Percentiles rank a stretch among this genome's conserved stretches.
Conservation (phyloP, 2,888 invertebrate species). For the Plebejus argus region DNA sequence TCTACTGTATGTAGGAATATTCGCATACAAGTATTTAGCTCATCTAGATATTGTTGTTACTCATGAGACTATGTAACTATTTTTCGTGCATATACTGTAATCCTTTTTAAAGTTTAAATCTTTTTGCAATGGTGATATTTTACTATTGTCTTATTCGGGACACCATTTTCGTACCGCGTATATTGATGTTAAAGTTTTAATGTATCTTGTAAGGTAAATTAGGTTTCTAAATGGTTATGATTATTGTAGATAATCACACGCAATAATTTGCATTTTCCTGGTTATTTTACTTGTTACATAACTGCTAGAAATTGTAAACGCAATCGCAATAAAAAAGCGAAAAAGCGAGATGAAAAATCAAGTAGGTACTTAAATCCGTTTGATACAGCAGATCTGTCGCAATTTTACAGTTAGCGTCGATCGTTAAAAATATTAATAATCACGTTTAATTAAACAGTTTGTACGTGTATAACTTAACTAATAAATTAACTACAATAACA, state of each 20-base stretch:
- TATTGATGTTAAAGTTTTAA: constrained; percentile 56
- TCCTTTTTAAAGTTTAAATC: constrained; percentile 71
- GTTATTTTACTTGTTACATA: constrained; percentile 23
- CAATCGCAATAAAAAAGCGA: too few species aligned
- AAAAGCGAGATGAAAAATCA: too few species aligned
- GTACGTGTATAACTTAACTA: neutral
- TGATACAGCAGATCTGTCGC: neutral
- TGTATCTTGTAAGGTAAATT: constrained; percentile 58
- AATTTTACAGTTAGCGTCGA: neutral
- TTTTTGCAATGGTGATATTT: constrained; percentile 75
- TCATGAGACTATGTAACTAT: constrained; percentile 75
- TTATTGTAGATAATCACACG: constrained; percentile 32
- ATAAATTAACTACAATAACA: neutral
- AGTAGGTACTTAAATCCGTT: neutral
- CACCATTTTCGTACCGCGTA: constrained; percentile 49
- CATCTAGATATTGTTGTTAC: constrained; percentile 64
- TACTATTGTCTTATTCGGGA: constrained; percentile 58
- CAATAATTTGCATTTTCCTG: constrained; percentile 34
- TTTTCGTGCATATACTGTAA: constrained; percentile 81
- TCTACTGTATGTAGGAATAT: constrained; percentile 41
- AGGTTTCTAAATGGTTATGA: constrained; percentile 41
- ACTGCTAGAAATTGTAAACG: too few species aligned
- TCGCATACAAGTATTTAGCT: constrained; percentile 63
- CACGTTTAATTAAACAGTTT: too few species aligned
- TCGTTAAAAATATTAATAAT: too few species aligned